Conservation (phyloP, 2,797 vertebrate species). For the Poliocrania exsul region DNA sequence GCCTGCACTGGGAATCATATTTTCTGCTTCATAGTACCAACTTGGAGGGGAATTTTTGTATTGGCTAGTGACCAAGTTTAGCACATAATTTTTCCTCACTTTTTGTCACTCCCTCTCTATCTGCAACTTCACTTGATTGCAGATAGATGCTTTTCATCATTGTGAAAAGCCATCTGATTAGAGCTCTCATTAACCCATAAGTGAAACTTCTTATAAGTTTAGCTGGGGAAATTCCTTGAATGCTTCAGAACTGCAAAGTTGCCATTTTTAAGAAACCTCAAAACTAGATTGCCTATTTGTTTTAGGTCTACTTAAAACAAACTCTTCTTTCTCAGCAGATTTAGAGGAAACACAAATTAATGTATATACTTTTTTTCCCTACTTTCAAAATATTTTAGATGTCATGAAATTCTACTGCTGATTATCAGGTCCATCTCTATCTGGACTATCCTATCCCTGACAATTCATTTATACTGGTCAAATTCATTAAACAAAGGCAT, state of each 20-base stretch:
- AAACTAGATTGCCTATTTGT: neutral
- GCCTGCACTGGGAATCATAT: neutral
- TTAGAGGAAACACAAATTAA: neutral
- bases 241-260: slow-evolving; percentile 51
- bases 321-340: neutral
- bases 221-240: slow-evolving; percentile 61
- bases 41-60: slow-evolving; percentile 22
- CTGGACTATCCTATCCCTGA: neutral
- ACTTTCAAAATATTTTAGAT: neutral
- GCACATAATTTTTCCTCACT: neutral
- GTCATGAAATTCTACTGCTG: neutral
- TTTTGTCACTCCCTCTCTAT: neutral
- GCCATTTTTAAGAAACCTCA: slow-evolving; percentile 29
- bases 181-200: slow-evolving; percentile 53
- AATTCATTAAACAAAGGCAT: neutral
- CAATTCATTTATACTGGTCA: neutral
- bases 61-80: slow-evolving; percentile 35
- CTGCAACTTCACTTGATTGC: slow-evolving; percentile 64
- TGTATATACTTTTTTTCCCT: neutral
- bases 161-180: slow-evolving; percentile 73
- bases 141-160: slow-evolving; percentile 50
- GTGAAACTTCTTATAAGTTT: slow-evolving; percentile 28
- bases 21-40: neutral
- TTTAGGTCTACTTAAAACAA: slow-evolving; percentile 34
- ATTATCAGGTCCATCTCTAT: neutral